A percentile compares a stretch with the other conserved stretches of the same genome.
Conservation (phyloP, 2,888 invertebrate genomes). For the Machimus atricapillus region DNA sequence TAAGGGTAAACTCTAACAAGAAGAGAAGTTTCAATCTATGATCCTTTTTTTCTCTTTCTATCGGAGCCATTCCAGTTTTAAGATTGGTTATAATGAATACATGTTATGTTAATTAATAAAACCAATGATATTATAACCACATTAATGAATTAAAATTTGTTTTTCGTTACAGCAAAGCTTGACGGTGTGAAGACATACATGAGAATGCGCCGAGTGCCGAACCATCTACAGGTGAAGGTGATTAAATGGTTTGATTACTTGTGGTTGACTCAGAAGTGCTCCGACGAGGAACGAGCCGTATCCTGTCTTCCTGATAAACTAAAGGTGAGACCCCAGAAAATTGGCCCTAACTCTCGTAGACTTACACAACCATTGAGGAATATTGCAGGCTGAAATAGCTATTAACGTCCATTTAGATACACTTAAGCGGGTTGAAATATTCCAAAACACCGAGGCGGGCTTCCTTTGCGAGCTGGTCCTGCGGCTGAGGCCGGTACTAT, state of each 20-base stretch:
- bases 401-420: conserved; percentile 99
- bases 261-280: conserved; percentile 98
- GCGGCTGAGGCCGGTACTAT: conserved; percentile 91
- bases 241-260: conserved; percentile 99
- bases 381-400: conserved; percentile 85
- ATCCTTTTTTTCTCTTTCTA: too few relatives aligned
- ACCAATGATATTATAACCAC: not conserved
- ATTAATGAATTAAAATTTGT: not conserved
- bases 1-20: too few relatives aligned
- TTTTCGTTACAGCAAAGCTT: conserved; percentile 83
- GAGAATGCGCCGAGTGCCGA: conserved; percentile 95
- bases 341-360: not conserved
- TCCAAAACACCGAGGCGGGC: conserved; percentile 99
- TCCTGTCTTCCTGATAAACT: conserved; percentile 96
- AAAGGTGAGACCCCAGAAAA: conserved; percentile 65
- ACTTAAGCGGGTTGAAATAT: conserved; percentile 96
- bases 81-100: not conserved
- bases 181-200: conserved; percentile 99
- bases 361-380: conserved; percentile 7
- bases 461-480: conserved; percentile 97
- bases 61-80: not conserved
- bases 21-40: too few relatives aligned
- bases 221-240: conserved; percentile 94
- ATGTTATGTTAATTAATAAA: not conserved
- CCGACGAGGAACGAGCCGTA: conserved; percentile 95